These are phyloP conservation scores for Nephrotoma flavescens DNA, from an alignment of 2,888 invertebrate genomes.

Conservation along the genomic window DNA sequence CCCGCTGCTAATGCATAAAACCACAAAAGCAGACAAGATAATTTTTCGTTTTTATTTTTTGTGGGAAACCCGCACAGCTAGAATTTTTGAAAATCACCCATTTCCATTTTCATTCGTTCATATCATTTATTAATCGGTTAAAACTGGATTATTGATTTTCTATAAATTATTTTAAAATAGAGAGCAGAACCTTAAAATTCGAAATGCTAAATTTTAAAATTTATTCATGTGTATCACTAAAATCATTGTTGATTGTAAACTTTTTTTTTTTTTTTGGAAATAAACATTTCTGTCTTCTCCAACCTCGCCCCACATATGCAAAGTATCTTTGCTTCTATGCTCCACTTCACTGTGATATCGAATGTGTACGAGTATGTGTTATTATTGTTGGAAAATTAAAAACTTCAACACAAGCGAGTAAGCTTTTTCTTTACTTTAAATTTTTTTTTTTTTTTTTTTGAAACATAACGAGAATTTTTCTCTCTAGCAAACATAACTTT, in stretches of 20 bases:
- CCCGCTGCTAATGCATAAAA: neutral
- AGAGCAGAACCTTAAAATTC: neutral
- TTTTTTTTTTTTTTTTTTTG: neutral
- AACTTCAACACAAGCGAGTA: neutral
- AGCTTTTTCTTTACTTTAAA: neutral
- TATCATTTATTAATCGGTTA: neutral
- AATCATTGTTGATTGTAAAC: neutral
- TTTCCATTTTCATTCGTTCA: neutral
- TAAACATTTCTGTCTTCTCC: neutral
- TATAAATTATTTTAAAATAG: neutral
- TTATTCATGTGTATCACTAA: neutral
- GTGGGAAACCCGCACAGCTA: no score
- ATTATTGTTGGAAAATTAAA: neutral
- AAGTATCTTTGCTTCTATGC: neutral
- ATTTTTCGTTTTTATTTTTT: neutral
- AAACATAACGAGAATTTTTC: neutral
- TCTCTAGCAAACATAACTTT: neutral
- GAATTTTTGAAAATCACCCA: neutral
- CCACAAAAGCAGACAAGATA: neutral
- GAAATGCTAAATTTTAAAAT: neutral
- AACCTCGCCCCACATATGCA: neutral
- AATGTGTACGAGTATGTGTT: neutral
- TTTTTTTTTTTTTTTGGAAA: neutral
- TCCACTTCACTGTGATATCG: neutral
- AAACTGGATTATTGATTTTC: neutral